Base-by-base conservation (phyloP, 2,113 vertebrate genomes). In the Rhipidura dahli region DNA sequence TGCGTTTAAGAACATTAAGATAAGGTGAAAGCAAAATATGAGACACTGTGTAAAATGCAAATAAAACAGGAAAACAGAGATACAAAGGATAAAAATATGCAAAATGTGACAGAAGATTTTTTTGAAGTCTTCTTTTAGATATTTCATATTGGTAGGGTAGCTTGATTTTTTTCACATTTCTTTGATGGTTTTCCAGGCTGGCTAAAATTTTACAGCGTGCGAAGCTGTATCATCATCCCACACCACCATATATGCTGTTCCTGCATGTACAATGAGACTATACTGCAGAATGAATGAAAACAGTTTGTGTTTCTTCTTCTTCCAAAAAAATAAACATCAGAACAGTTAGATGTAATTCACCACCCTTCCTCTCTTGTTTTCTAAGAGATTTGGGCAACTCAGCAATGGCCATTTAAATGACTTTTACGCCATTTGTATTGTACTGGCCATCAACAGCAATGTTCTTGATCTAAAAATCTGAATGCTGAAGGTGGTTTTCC, bases 1-100 rank as follows among this genome's bases (percentile, higher is more conserved):
- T 73, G 64, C 49, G 15, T 56, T 93, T 94, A 94, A 96, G 56
- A 95, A 83, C 45, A 70, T 86, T 81, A 85, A 9, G 64, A 83
- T 77, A 89, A 88, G 72, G 42, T 59, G 39, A 84, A 86, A 93
- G 85, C 51, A 97, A 94, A 96, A 75, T 57, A 95, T 57, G 65
- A 60, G 28, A 66, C 47, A 63, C 44, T 63, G 27, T 18, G 80
- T 68, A 70, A 95, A 93, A 89, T 56, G 57, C 76, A 97, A 97
- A 96, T 93, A 84, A 90, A 95, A 39, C 61, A 22, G 51, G 94
- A 73, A 70, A 75, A 9, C 37, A 90, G 65, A 93, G 64, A 92
- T 87, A 75, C 9, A 56, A 87, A 73, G 31, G 45, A 89, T 88
- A 94, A 83, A 95, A 97, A 79, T 78, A 66, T 27, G 89, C 54